Evolutionary conservation across 1,140 invertebrate genomes (phyloP).

Genomic region (Cydia amplana): DNA sequence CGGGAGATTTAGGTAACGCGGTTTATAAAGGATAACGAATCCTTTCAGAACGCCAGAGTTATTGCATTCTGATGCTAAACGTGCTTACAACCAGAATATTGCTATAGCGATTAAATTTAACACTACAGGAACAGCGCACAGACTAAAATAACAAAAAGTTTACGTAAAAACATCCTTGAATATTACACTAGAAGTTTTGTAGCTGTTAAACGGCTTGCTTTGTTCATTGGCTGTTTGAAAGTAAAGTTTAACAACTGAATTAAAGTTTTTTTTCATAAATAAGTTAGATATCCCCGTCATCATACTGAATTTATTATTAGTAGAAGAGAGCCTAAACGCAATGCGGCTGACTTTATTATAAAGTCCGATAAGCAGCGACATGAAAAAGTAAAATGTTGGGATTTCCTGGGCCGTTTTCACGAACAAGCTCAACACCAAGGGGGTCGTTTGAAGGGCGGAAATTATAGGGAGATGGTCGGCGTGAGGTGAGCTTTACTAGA

Average conservation of each 20-base stretch:
- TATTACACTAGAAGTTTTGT: slow-evolving; percentile 1
- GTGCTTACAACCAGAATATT: slow-evolving; percentile 25
- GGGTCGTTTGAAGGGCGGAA: slow-evolving; percentile 60
- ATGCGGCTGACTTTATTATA: slow-evolving; percentile 43
- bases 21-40: slow-evolving; percentile 31
- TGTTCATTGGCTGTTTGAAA: not conserved
- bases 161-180: not conserved
- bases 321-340: slow-evolving; percentile 39
- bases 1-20: slow-evolving; percentile 29
- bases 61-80: slow-evolving; percentile 32
- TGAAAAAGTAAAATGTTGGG: slow-evolving; percentile 57
- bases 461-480: slow-evolving; percentile 52
- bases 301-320: slow-evolving; percentile 33
- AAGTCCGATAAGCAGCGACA: slow-evolving; percentile 49
- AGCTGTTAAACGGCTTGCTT: not conserved
- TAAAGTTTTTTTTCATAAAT: slow-evolving; percentile 25
- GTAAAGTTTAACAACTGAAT: not conserved
- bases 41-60: slow-evolving; percentile 29
- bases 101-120: slow-evolving; percentile 21
- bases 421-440: slow-evolving; percentile 46
- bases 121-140: not conserved
- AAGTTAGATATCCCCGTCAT: slow-evolving; percentile 33
- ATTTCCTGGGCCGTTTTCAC: slow-evolving; percentile 51
- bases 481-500: slow-evolving; percentile 49
- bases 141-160: slow-evolving; percentile 14